Evolutionary conservation across 1,140 invertebrate genomes (phyloP), one percentile per base, ranked within the genome.

Genomic region (Drosophila pandora): DNA sequence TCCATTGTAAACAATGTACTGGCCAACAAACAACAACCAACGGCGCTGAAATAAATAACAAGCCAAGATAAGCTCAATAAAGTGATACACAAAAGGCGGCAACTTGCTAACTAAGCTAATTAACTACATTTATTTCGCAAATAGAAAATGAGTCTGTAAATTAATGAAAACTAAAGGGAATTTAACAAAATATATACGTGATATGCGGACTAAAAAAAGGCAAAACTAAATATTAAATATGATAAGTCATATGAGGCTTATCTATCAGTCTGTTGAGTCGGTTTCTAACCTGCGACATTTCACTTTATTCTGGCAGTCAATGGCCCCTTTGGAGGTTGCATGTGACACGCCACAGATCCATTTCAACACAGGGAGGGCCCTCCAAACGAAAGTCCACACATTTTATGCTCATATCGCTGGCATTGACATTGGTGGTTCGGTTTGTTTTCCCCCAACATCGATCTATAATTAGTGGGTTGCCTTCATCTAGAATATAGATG

Each of bases 361-460:
- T 76, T 76, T 76, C 32, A 49, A 52, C 48, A 50, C n/a, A n/a
- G n/a, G n/a, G n/a, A n/a, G n/a, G 17, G 34, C 47, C 48, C 63
- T 57, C 48, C 17, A 17, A 37, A 49, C 25, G 22, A 58, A 32
- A 43, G 32, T 21, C 50, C 22, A 43, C 37, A 48, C 41, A 17
- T 28, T 41, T 10, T 72, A 34, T 60, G 64, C 37, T 72, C 55
- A 58, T 60, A 61, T 62, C 73, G 60, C 68, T 76, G 80, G 67
- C 80, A 83, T 83, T 83, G 80, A 84, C 80, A 79, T 72, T 84
- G 80, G n/a, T 41, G 61, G 21, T 45, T 25, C 28, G 48, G 10
- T n/a, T 3, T 21, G 17, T 2, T 25, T 56, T 23, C 28, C 8
- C 30, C 17, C 30, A 6, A 21, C 23, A 22, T n/a, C 32, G 5